Evolutionary conservation across 2,113 vertebrate genomes (phyloP), one percentile per base, ranked within the genome.

Genomic region (Ceuthmochares aereus): DNA sequence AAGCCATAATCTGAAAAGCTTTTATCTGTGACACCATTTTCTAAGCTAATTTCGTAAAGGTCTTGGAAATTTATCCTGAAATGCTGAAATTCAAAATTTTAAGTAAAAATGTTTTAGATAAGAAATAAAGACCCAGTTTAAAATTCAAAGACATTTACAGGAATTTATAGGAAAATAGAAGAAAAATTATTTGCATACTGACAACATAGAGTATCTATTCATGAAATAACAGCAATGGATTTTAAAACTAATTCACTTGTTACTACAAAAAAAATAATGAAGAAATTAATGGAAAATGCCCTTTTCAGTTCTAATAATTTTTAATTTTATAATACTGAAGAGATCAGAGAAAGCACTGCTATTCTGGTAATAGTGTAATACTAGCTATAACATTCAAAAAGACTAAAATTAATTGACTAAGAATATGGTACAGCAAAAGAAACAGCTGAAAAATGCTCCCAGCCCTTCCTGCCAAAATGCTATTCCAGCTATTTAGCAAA

Each of bases 191-290:
- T 70, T 87, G 27, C 30, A 32, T 86, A 37, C 70, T 90, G 66
- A 82, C 18, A 87, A 26, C 34, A 77, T 36, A n/a, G 75, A 84
- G 45, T 64, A 86, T 43, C 92, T 11, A 76, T 96, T 95, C 77
- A 19, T 60, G 27, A 76, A 95, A 81, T 73, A 95, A 75, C 20
- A 88, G 27, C n/a, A 82, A 59, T 58, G 23, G 43, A 66, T 93
- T 96, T 95, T 27, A 92, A 95, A 84, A 73, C 64, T 78, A 94
- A 93, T 94, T 96, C 76, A 68, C 56, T 92, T 88, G 42, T 91
- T 95, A 79, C 75, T 82, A 42, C 54, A 88, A 55, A 90, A 54
- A 92, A 87, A 78, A 96, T 90, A 95, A 96, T 74, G 37, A 95
- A 70, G 47, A 95, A 77, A 64, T 84, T 92, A 94, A 93, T 84